A percentile compares a stretch with the other conserved stretches of the same genome.
Evolutionary conservation across 1,140 invertebrate genomes (phyloP).

Genomic region (Drosophila cardini): DNA sequence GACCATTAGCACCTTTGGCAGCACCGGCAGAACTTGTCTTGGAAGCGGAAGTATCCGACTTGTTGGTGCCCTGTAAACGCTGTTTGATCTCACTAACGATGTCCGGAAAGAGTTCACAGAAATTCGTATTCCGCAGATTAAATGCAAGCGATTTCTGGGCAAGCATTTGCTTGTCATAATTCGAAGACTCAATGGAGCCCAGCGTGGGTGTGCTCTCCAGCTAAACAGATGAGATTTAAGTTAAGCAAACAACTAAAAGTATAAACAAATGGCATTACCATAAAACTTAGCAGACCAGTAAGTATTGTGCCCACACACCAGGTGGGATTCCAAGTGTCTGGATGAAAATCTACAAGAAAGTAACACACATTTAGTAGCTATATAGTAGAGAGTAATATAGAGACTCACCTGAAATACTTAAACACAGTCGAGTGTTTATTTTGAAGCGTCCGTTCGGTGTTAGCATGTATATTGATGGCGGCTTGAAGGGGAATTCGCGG

Average conservation of each 20-base stretch:
- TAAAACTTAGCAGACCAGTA: conserved; percentile 96
- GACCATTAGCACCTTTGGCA: conserved; percentile 50
- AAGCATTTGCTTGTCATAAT: conserved; percentile 94
- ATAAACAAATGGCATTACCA: conserved; percentile 85
- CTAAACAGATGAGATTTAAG: conserved; percentile 29
- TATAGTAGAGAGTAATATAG: not conserved
- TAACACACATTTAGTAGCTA: not conserved
- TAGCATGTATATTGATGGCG: conserved; percentile 99
- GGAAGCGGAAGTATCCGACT: conserved; percentile 37
- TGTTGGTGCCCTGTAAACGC: conserved; percentile 58
- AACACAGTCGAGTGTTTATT: conserved; percentile 95
- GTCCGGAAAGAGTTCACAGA: conserved; percentile 86
- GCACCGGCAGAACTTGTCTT: conserved; percentile 22
- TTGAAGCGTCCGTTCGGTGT: conserved; percentile 98
- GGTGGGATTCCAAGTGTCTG: conserved; percentile 98
- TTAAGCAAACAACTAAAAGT: not conserved
- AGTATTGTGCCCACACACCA: conserved; percentile 99
- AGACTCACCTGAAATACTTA: conserved; percentile 92
- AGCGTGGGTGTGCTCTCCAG: conserved; percentile 97
- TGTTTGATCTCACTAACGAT: conserved; percentile 76
- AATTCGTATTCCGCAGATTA: conserved; percentile 95
- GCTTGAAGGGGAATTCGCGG: conserved; percentile 98
- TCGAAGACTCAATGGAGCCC: conserved; percentile 96
- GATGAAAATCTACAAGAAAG: conserved; percentile 93
- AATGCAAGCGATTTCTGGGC: conserved; percentile 95